Evolutionary conservation across 2,113 vertebrate species (phyloP), one percentile per base, ranked within the genome.

Genomic region (Tamias sibiricus): DNA sequence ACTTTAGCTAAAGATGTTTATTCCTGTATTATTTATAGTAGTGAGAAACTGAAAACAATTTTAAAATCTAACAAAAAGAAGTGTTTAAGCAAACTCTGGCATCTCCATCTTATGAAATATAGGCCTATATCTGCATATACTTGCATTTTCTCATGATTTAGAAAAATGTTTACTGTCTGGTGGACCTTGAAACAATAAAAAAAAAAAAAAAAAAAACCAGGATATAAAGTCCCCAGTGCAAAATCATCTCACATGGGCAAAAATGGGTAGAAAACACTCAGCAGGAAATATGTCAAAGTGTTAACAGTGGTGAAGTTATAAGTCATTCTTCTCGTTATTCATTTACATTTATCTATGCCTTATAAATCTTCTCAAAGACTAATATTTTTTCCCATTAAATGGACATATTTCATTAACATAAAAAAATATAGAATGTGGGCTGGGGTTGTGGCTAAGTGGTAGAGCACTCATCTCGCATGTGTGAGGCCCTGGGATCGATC

Each of bases 111-210:
- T 62, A 62, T 54, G n/a, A 74, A 95, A 86, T 69, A 75, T 1
- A 76, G 37, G 89, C 9, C 83, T n/a, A n/a, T n/a, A n/a, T n/a
- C n/a, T n/a, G n/a, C n/a, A n/a, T n/a, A n/a, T n/a, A n/a, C n/a
- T n/a, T n/a, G n/a, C 0, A 54, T 84, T 66, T 94, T 81, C 57
- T 84, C 64, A 90, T 66, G 28, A 82, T 52, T 90, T 80, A 74
- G 64, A 94, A 74, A 96, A 93, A 75, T 74, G 74, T 35, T 92
- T 83, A 84, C 72, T 76, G 90, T 13, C 77, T 79, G n/a, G 11
- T 44, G 7, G 19, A 40, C 11, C 85, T n/a, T 32, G 90, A 86
- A 83, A 75, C 5, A 79, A 69, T 64, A 62, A 22, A 87, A 94
- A 69, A 6, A n/a, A n/a, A n/a, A 49, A 49, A 13, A 19, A 54